Evolutionary conservation across 2,888 invertebrate genomes (phyloP), one percentile per base, ranked within the genome.

Genomic region (Cinara cedri): DNA sequence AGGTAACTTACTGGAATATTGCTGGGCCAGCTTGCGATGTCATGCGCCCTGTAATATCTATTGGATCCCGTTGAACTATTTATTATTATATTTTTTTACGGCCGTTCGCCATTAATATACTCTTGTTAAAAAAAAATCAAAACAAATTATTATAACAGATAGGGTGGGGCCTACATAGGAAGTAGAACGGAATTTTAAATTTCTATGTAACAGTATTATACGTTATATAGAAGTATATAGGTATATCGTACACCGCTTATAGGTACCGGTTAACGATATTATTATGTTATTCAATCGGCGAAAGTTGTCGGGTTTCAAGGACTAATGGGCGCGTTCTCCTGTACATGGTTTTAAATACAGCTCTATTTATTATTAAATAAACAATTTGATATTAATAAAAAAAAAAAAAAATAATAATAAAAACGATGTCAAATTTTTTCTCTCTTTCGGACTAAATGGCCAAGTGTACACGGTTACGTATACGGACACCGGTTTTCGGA

Each of bases 271-370:
- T 34, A 14, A 51, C 75, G n/a, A 66, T n/a, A n/a, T n/a, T n/a
- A n/a, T n/a, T n/a, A n/a, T 19, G 66, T 76, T 76, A 76, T 76
- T 76, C 75, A 66, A 76, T 46, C 75, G n/a, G 75, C 75, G 75
- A 76, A 76, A 76, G 75, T 76, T 66, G 55, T 66, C 55, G 44
- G 9, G 75, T 57, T 57, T 66, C 66, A 55, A 66, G 75, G 75
- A 76, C 66, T 19, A 44, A 44, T 19, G 19, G 66, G 75, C 75
- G 63, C 34, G 51, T 26, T 62, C 44, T 42, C n/a, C 51, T 21
- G 1, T 19, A 51, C 42, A 55, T 26, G 54, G 54, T 42, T 54
- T 65, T 42, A 51, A 42, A 74, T 34, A 74, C 21, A 74, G 16
- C 21, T 57, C 57, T 57, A 11, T 21, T 13, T 44, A 19, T 10